Evolutionary conservation across 1,140 invertebrate species (phyloP).

Genomic region (Nasonia vitripennis): DNA sequence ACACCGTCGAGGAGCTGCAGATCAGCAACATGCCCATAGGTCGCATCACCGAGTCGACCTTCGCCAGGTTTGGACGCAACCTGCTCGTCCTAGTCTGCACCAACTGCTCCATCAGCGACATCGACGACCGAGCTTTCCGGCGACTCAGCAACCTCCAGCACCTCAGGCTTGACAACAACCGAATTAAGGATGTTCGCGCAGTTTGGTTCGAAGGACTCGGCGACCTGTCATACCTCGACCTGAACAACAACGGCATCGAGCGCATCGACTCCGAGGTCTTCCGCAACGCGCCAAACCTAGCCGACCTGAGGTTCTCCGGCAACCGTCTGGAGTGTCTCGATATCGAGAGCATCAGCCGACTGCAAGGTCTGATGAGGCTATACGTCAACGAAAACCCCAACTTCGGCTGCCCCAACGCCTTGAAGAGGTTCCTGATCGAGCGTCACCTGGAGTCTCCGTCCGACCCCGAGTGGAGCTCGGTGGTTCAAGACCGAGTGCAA

Average conservation of each 20-base stretch:
- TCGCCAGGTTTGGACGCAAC: slow-evolving; percentile 64
- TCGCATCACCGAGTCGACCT: slow-evolving; percentile 57
- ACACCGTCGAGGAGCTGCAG: slow-evolving; percentile 61
- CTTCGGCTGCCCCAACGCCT: slow-evolving; percentile 67
- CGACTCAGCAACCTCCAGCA: slow-evolving; percentile 65
- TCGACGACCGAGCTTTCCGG: slow-evolving; percentile 65
- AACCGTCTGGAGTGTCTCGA: slow-evolving; percentile 68
- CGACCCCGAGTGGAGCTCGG: slow-evolving; percentile 62
- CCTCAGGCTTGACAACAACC: slow-evolving; percentile 66
- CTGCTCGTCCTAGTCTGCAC: slow-evolving; percentile 67
- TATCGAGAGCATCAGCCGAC: slow-evolving; percentile 58
- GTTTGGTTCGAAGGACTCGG: slow-evolving; percentile 65
- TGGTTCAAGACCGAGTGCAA: slow-evolving; percentile 55
- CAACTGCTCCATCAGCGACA: slow-evolving; percentile 64
- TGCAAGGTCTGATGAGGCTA: slow-evolving; percentile 64
- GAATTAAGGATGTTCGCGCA: slow-evolving; percentile 58
- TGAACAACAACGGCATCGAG: slow-evolving; percentile 69
- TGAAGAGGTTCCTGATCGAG: slow-evolving; percentile 59
- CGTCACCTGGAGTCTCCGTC: slow-evolving; percentile 61
- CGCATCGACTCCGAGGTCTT: slow-evolving; percentile 66
- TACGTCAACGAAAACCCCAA: slow-evolving; percentile 66
- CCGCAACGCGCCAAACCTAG: slow-evolving; percentile 59
- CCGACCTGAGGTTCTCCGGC: slow-evolving; percentile 69
- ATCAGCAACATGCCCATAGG: slow-evolving; percentile 63
- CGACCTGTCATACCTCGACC: slow-evolving; percentile 67